Base-by-base conservation (phyloP, 2,888 invertebrate species). In the Meiosimyza platycephala region DNA sequence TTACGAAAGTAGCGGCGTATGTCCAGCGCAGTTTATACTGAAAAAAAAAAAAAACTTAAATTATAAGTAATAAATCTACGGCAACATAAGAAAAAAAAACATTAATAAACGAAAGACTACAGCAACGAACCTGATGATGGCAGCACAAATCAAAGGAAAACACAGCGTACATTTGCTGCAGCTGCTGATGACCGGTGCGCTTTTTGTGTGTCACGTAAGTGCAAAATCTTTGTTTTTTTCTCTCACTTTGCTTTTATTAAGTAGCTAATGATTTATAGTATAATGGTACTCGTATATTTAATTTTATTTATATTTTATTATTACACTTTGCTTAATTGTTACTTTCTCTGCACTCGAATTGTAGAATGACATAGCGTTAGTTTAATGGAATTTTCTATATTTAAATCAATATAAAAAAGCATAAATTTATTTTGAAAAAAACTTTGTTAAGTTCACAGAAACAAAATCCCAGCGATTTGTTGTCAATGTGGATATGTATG, bases 181-280 rank as follows among this genome's bases (percentile, higher is more conserved):
- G 63, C 80, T 84, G 78, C 79, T 84, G 63, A 67, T 76, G 54
- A 70, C 79, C 74, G 74, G 74, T 71, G 77, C 76, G 60, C 76
- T 84, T 78, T 77, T 82, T 48, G 73, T 81, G 68, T 77, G 80
- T 78, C 80, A 81, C 80, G 84, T 84, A 82, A 84, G 84, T 78
- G 73, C 54, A 59, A 63, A 40, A 70, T 33, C 48, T 50, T n/a
- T 51, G 9, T 50, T 15, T 28, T 65, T 18, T 15, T 68, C 22
- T 13, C 57, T 51, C 47, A 16, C 40, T 63, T 52, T 33, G 4
- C 52, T 22, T 50, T 65, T 28, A 65, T 65, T 65, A 28, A 33
- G 15, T 51, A 64, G 52, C 9, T 51, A n/a, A 18, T 50, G 48
- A 47, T 28, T 22, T 22, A 18, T 33, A 59, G 28, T 7, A 15